Evolutionary conservation across 2,888 invertebrate genomes (phyloP).

Genomic region (Melikaiella ostensackeni): DNA sequence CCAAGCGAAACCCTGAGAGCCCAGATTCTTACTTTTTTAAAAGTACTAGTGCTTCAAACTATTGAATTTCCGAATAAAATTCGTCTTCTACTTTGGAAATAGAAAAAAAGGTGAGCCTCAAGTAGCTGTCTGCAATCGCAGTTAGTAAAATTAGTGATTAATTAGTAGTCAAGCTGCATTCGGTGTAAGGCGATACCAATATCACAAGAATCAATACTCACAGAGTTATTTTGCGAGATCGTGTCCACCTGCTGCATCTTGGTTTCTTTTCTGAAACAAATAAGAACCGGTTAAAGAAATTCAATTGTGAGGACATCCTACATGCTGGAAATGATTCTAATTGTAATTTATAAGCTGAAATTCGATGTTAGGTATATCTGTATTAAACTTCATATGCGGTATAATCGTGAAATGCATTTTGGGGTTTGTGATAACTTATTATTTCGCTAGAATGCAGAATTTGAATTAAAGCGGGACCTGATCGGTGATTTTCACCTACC

Average conservation of each 20-base stretch:
- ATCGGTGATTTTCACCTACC: conserved; percentile 60
- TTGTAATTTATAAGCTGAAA: neutral
- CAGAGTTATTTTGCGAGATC: conserved; percentile 80
- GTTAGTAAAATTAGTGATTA: conserved; percentile 35
- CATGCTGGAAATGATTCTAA: neutral
- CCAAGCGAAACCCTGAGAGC: neutral
- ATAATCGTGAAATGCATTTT: neutral
- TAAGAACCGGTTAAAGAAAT: conserved; percentile 35
- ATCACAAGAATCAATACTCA: conserved; percentile 70
- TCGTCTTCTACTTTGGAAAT: neutral
- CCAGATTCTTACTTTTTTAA: neutral
- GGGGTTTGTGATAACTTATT: neutral
- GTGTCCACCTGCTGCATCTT: conserved; percentile 82
- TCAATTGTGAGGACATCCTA: neutral
- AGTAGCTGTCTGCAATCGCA: neutral
- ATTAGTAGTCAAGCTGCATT: conserved; percentile 45
- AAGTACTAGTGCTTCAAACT: neutral
- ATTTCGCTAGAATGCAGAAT: neutral
- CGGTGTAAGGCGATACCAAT: conserved; percentile 13
- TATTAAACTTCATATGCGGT: too few species aligned
- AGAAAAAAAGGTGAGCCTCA: neutral
- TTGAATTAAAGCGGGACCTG: neutral
- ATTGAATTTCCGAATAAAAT: neutral
- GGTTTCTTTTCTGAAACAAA: conserved; percentile 76
- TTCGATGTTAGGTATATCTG: neutral